phyloP scores from a whole-genome alignment of 1,140 invertebrate genomes.

The Phthorimaea operculella region DNA sequence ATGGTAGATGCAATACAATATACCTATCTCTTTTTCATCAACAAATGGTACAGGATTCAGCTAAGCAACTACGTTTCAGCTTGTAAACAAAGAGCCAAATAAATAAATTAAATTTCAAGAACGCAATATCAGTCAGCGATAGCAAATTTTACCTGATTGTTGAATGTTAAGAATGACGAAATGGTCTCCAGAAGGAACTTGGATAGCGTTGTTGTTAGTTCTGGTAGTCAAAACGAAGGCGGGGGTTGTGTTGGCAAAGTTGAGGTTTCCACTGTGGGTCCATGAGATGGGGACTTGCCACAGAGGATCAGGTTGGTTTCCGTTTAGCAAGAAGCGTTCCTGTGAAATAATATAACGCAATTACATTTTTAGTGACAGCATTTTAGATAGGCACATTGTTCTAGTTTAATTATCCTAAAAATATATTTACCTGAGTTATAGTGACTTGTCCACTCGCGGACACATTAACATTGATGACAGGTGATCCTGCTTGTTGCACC shows the following conservation, averaged over 20 bases:
- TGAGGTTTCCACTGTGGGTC: slow-evolving; percentile 51
- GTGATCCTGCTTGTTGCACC: slow-evolving; percentile 80
- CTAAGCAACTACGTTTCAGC: too few species aligned
- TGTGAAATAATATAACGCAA: slow-evolving; percentile 41
- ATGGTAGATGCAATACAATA: too few species aligned
- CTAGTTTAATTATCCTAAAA: not conserved
- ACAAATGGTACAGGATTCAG: too few species aligned
- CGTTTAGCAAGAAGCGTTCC: slow-evolving; percentile 67
- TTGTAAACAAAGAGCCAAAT: too few species aligned
- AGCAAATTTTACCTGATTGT: slow-evolving; percentile 67
- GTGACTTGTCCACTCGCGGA: slow-evolving; percentile 14
- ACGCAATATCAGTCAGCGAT: too few species aligned
- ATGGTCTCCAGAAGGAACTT: slow-evolving; percentile 38
- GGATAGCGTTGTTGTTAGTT: slow-evolving; percentile 16
- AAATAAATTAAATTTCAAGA: too few species aligned
- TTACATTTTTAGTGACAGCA: too few species aligned
- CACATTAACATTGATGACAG: slow-evolving; percentile 72
- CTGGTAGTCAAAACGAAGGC: slow-evolving; percentile 48
- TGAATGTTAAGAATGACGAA: slow-evolving; percentile 80
- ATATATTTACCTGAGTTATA: slow-evolving; percentile 32
- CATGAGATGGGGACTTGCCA: slow-evolving; percentile 76
- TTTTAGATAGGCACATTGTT: too few species aligned
- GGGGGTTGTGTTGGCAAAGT: slow-evolving; percentile 69
- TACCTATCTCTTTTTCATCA: too few species aligned
- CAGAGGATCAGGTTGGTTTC: slow-evolving; percentile 26